Evolutionary conservation across 30 jellyfish, hydroid and myxozoan genomes (phyloP), one percentile per base, ranked within the genome.

Genomic region (Sanderia malayensis): DNA sequence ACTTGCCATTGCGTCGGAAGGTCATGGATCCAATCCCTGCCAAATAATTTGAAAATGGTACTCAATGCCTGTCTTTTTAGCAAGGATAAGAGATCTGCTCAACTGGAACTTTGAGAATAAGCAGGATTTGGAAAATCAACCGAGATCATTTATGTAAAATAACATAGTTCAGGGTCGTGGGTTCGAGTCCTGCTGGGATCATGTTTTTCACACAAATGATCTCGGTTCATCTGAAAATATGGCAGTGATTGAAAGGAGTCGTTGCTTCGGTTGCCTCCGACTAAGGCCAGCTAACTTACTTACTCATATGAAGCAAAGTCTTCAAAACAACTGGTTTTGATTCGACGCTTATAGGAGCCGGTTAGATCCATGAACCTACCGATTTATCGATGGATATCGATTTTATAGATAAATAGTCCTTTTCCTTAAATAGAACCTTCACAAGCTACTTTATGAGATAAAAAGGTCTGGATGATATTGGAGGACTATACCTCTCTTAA

Each of bases 1-100:
- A 41, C 55, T 41, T 41, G 55, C 55, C 55, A 41, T 41, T 41
- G 55, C 55, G 55, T 41, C 55, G 55, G 55, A 41, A 41, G 55
- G 55, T 41, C 55, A 41, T 41, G 55, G 55, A 41, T 41, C 15
- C 55, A 41, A 41, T 41, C 55, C 55, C 55, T 41, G 55, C 55
- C 55, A 41, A 41, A 41, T 41, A 41, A 41, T 41, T 41, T 41
- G 55, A 41, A 41, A 41, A 41, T 41, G 55, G 55, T 41, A 41
- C 55, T 15, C 55, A 41, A 41, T 41, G 55, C 55, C 55, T 41
- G 55, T 41, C 55, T 41, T 41, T 41, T 41, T 41, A 41, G 55
- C 55, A 41, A 15, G 55, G 55, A 41, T 41, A 41, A 15, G 55
- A 41, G 55, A 41, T 41, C 55, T 41, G 55, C 55, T 41, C 55